Evolutionary conservation across 2,888 invertebrate species (phyloP), one percentile per base, ranked within the genome.

Genomic region (Camponotus fellah): DNA sequence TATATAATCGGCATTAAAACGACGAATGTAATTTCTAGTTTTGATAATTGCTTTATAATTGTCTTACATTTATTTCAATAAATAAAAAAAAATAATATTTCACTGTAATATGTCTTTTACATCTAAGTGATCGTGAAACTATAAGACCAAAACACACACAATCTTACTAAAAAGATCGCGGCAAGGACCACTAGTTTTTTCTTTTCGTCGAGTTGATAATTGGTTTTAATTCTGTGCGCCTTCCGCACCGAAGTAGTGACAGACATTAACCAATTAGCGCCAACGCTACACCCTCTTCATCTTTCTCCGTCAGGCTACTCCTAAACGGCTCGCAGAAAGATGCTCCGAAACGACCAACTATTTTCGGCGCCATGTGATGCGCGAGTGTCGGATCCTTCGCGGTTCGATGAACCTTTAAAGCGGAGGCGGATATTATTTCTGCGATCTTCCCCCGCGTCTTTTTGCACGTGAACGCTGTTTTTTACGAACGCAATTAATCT

Each of bases 201-300:
- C 53, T 71, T 46, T 64, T 86, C 81, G 71, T 49, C 80, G n/a
- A 85, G 62, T 66, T 86, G 84, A 87, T 88, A 86, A 86, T 87
- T 90, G 91, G 91, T 92, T 92, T 92, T 91, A 92, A 92, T 92
- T 91, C 91, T 87, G 89, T 90, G 91, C 89, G 86, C 82, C 83
- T 71, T 26, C 40, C 46, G 37, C 12, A 34, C 72, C n/a, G 26
- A 46, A 21, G 86, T 92, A 92, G 92, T 91, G 90, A 91, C 89
- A 86, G 85, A 84, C 89, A 92, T 92, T 93, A 93, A 91, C 92
- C 92, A 93, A 93, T 93, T 93, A 93, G 91, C 91, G 88, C 89
- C 85, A 56, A 26, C 26, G 37, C 71, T 21, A 49, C n/a, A 53
- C 40, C 76, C 68, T 40, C 46, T 9, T 62, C 43, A 68, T 58